phyloP scores from a whole-genome alignment of 2,797 vertebrate species.

The Cynodonichthys magdalenae region DNA sequence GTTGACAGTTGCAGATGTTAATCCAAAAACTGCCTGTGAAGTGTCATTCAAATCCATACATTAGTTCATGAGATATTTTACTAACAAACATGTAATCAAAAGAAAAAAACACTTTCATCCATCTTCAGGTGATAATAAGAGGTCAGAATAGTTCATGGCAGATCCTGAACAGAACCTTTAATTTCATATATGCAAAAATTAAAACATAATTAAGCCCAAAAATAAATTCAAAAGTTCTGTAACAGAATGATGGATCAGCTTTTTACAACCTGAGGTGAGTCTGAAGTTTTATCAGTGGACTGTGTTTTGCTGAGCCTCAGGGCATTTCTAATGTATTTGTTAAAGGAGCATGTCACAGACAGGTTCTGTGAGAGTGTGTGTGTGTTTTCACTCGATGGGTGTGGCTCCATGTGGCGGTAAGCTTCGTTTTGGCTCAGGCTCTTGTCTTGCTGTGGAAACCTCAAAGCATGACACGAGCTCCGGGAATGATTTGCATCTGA shows the following conservation, averaged over 20 bases:
- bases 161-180: too few species aligned
- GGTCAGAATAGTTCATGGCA: too few species aligned
- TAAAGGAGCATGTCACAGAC: constrained; percentile 49
- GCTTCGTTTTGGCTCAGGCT: constrained; percentile 19
- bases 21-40: too few species aligned
- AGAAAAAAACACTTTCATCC: too few species aligned
- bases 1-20: too few species aligned
- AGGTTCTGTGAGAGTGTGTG: constrained; percentile 33
- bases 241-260: not conserved
- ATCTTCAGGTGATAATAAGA: too few species aligned
- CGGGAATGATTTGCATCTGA: constrained; percentile 62
- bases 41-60: too few species aligned
- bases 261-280: not conserved
- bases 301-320: constrained; percentile 47
- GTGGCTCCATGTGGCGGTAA: constrained; percentile 56
- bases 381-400: constrained; percentile 41
- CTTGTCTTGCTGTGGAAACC: constrained; percentile 35
- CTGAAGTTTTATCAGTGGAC: constrained; percentile 7
- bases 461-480: constrained; percentile 49
- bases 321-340: constrained; percentile 44
- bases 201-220: too few species aligned
- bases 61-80: too few species aligned
- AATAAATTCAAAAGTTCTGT: not conserved
- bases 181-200: too few species aligned
- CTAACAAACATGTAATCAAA: too few species aligned